Base-by-base conservation (phyloP, 2,888 invertebrate genomes). In the Drosophila formosana region DNA sequence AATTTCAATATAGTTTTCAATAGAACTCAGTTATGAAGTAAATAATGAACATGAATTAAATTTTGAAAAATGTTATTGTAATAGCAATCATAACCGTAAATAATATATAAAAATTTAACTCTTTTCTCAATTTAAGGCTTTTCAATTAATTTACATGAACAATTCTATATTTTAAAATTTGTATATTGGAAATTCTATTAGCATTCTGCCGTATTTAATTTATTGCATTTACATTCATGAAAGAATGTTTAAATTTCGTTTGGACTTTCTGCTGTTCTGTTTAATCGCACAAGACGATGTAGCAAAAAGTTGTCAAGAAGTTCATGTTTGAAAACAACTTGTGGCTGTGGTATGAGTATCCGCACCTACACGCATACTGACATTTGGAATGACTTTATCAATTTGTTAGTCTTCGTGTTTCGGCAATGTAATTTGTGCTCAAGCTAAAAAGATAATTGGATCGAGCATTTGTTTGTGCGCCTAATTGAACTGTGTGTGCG, bases 371-470 rank as follows among this genome's bases (percentile, higher is more conserved):
- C 43, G 18, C 26, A 47, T 30, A 23, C 47, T 50, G 23, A 65
- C 18, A 67, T 73, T 74, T 23, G 28, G 23, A 81, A 72, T 79
- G 79, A 79, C 77, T 82, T 86, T 86, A 79, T 82, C 82, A 82
- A 76, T 79, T 80, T 70, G 60, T 60, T 61, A 34, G 55, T 45
- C 49, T 52, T 37, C 67, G 41, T 60, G 64, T 56, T 56, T 57
- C 25, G 51, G 61, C 41, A 64, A 66, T 72, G 70, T 67, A 78
- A 85, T 85, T 85, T 71, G 55, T 57, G 60, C 30, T 13, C 39
- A 26, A 61, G 64, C 41, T 41, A 28, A 66, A 66, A 51, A 76
- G 68, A 80, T 85, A 82, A 82, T 82, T 82, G 86, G 81, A 82
- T 78, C 57, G 55, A 52, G 66, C 53, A 66, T 72, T 80, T 73